Base-by-base conservation (phyloP, 92 coral and sea anemone species). In the Siderastrea siderea region DNA sequence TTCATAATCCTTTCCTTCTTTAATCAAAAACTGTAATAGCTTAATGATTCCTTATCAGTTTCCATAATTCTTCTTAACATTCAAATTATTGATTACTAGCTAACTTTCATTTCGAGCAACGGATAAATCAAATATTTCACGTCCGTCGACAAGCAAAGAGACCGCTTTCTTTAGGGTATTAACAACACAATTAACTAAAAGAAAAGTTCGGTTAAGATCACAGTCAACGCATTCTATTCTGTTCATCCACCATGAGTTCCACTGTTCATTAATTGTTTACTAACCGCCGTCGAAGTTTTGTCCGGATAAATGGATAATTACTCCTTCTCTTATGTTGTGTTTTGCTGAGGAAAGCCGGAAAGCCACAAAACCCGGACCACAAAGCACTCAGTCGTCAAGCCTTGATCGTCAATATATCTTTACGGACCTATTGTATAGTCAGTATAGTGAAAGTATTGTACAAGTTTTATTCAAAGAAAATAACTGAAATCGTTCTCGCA, bases 1-100 rank as follows among this genome's bases (percentile, higher is more conserved):
- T 47, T 14, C 14, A 10, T 62, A 63, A 79, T 48, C 58, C 19
- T 45, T 52, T 74, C 78, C 78, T 62, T 44, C 78, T 74, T 10
- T 52, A 4, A 74, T 2, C 38, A 52, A 38, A 38, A 67, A 45
- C 47, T 67, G 71, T 67, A 47, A 67, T 5, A 67, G 71, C 43
- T 67, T 38, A 67, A 44, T 5, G 8, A 3, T 65, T 65, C 26
- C 19, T 61, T 61, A 67, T 67, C 71, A 26, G 10, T 67, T 67
- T 67, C 48, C 71, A 43, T 43, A 67, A 26, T 3, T 67, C 38
- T 61, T 14, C 26, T 3, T 43, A 47, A 75, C 38, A 6, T 48
- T 59, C 58, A 4, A 13, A 50, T 26, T 26, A 26, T 26, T 26
- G 11, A 5, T 72, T 66, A 62, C 38, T 26, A 26, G 38, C 38